Evolutionary conservation across 2,888 invertebrate genomes (phyloP).

Genomic region (Lepidochrysops patricia): DNA sequence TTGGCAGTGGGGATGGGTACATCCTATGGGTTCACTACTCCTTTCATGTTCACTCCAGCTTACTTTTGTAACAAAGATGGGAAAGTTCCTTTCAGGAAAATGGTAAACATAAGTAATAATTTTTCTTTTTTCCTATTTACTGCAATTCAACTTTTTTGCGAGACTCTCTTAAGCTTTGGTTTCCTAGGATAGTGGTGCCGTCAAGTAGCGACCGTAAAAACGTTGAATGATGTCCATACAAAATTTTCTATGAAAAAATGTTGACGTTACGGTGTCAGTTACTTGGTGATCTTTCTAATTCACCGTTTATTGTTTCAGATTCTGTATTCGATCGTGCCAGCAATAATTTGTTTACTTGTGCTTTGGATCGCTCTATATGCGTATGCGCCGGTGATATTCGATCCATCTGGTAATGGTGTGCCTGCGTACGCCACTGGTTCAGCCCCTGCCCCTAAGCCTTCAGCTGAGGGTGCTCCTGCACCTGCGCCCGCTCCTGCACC

Average conservation of each 20-base stretch:
- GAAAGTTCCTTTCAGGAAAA: conserved; percentile 38
- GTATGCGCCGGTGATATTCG: conserved; percentile 31
- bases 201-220: no score
- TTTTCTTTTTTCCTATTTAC: not conserved
- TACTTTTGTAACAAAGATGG: conserved; percentile 42
- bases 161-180: no score
- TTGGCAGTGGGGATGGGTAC: conserved; percentile 41
- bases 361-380: conserved; percentile 29
- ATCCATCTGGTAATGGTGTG: conserved; percentile 25
- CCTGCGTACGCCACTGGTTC: conserved; percentile 7
- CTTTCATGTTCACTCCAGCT: conserved; percentile 45
- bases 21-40: conserved; percentile 40
- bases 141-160: no score
- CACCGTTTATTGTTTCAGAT: conserved; percentile 30
- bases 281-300: no score
- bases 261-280: no score
- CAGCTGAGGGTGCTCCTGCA: not conserved
- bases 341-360: conserved; percentile 32
- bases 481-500: not conserved
- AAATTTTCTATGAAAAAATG: no score
- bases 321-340: conserved; percentile 30
- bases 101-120: conserved; percentile 36
- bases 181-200: no score
- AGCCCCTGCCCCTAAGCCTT: conserved; percentile 17
- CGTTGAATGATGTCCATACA: no score